phyloP scores from a whole-genome alignment of 2,797 vertebrate species.

The Dallia pectoralis region DNA sequence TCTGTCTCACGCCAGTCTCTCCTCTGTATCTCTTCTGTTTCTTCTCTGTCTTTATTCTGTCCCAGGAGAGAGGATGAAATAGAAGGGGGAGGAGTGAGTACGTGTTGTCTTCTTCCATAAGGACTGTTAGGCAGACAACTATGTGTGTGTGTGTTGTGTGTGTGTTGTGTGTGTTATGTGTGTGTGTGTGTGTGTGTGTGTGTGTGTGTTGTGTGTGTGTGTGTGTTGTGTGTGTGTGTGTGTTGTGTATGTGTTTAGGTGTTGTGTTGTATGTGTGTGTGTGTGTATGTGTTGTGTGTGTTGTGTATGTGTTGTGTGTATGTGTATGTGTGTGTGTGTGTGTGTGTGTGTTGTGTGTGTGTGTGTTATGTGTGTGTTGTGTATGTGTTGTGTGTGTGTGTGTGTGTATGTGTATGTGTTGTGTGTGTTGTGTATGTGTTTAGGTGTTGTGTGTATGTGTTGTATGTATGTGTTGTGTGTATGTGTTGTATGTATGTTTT shows the following conservation, averaged over 20 bases:
- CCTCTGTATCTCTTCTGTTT: constrained; percentile 4
- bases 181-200: too few species aligned
- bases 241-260: constrained; percentile 14
- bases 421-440: too few species aligned
- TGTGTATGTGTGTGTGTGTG: constrained; percentile 12
- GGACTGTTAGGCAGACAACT: too few species aligned
- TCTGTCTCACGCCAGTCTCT: neutral
- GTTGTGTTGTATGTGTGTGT: constrained; percentile 12
- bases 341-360: constrained; percentile 8
- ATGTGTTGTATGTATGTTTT: too few species aligned
- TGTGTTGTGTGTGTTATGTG: too few species aligned
- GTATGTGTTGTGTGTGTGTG: too few species aligned
- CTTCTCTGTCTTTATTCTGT: neutral
- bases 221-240: constrained; percentile 8
- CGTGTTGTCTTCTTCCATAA: too few species aligned
- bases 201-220: constrained; percentile 9
- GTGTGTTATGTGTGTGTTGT: neutral
- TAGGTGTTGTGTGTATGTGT: neutral
- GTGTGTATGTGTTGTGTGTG: constrained; percentile 4
- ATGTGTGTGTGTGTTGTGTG: too few species aligned
- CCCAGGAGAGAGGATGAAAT: neutral
- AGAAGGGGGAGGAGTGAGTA: too few species aligned
- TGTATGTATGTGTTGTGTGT: neutral
- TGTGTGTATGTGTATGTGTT: too few species aligned
- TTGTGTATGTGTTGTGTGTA: constrained; percentile 3